Evolutionary conservation across 1,140 invertebrate species (phyloP).

Genomic region (Drosophila melanica): DNA sequence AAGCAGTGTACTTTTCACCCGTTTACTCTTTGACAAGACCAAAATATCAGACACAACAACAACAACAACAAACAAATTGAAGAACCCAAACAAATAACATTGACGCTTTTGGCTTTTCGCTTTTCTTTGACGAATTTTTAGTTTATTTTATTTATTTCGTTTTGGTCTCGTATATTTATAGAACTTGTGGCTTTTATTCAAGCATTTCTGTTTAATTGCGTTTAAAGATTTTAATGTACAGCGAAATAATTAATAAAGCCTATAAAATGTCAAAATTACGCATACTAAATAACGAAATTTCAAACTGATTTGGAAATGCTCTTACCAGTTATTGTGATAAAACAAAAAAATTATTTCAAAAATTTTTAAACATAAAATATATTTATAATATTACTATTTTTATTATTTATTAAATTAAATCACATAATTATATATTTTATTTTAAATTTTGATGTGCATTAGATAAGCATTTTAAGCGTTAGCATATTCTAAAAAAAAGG

Average conservation of each 20-base stretch:
- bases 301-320: background rate
- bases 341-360: too few relatives aligned
- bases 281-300: background rate
- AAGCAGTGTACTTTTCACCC: slow-evolving; percentile 31
- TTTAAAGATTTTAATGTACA: slow-evolving; percentile 4
- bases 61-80: slow-evolving; percentile 1
- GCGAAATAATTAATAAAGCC: slow-evolving; percentile 9
- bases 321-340: background rate
- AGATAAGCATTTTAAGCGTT: too few relatives aligned
- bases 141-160: background rate
- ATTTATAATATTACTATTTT: too few relatives aligned
- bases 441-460: too few relatives aligned
- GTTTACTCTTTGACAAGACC: slow-evolving; percentile 6
- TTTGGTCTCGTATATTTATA: slow-evolving; percentile 20
- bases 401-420: too few relatives aligned
- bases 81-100: slow-evolving; percentile 5
- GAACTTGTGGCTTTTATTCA: slow-evolving; percentile 22
- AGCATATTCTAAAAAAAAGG: too few relatives aligned
- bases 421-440: too few relatives aligned
- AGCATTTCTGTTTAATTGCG: slow-evolving; percentile 16
- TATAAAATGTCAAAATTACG: background rate
- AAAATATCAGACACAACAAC: slow-evolving; percentile 6
- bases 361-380: too few relatives aligned
- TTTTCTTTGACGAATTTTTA: slow-evolving; percentile 15
- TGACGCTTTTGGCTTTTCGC: slow-evolving; percentile 22